phyloP scores from a whole-genome alignment of 1,140 invertebrate species.

The Drosophila nannoptera region DNA sequence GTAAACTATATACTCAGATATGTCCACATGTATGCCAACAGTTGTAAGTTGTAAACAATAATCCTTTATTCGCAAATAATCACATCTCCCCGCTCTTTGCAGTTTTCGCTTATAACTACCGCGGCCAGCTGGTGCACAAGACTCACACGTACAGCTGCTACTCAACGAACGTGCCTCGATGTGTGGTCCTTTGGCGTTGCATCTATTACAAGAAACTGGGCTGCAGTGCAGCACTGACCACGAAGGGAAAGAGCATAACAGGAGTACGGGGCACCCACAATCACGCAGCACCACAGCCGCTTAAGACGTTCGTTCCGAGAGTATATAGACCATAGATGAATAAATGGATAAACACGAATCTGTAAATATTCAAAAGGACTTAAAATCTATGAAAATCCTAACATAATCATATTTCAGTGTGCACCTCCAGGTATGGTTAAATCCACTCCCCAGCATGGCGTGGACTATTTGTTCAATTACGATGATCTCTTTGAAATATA shows the following conservation, averaged over 20 bases:
- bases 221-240: conserved; percentile 54
- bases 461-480: too few species aligned
- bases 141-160: conserved; percentile 53
- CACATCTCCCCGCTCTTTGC: background rate
- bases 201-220: conserved; percentile 48
- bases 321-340: conserved; percentile 13
- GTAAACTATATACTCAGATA: conserved; percentile 10
- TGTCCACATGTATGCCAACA: background rate
- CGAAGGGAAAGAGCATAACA: conserved; percentile 49
- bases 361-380: too few species aligned
- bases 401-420: too few species aligned
- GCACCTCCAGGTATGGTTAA: too few species aligned
- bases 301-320: conserved; percentile 57
- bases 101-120: conserved; percentile 61
- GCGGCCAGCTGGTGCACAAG: conserved; percentile 63
- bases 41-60: background rate
- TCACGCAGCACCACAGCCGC: conserved; percentile 44
- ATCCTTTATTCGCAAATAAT: background rate
- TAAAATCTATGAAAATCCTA: too few species aligned
- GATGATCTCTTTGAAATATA: too few species aligned
- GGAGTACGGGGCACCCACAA: conserved; percentile 49
- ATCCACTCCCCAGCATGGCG: too few species aligned
- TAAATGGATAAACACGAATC: too few species aligned
- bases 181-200: conserved; percentile 65
- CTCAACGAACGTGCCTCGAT: conserved; percentile 36